Evolutionary conservation across 2,888 invertebrate genomes (phyloP).

Genomic region (Drosophila rellima): DNA sequence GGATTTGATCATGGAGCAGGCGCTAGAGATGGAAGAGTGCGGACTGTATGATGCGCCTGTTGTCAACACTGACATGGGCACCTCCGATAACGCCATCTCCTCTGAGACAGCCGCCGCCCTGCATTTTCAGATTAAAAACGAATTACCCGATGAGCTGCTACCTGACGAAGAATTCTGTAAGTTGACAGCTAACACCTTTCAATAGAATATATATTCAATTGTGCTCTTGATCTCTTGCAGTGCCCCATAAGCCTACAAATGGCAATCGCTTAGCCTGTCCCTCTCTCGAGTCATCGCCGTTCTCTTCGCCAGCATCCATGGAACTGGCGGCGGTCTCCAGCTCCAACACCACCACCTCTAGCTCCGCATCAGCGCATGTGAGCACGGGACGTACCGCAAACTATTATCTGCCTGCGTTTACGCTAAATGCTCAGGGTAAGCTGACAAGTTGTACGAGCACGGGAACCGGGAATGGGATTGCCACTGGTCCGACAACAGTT

Average conservation of each 20-base stretch:
- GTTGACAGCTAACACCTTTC: not conserved
- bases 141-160: slow-evolving; percentile 75
- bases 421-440: slow-evolving; percentile 71
- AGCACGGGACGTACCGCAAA: slow-evolving; percentile 52
- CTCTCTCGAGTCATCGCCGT: slow-evolving; percentile 84
- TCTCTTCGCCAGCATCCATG: slow-evolving; percentile 84
- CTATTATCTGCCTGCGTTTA: slow-evolving; percentile 72
- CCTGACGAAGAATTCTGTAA: slow-evolving; percentile 83
- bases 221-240: slow-evolving; percentile 53
- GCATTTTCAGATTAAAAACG: slow-evolving; percentile 83
- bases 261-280: slow-evolving; percentile 78
- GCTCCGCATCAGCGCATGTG: slow-evolving; percentile 34
- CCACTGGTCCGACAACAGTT: slow-evolving; percentile 50
- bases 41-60: slow-evolving; percentile 79
- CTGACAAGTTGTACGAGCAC: slow-evolving; percentile 44
- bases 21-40: slow-evolving; percentile 85
- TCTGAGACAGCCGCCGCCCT: slow-evolving; percentile 78
- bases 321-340: slow-evolving; percentile 72
- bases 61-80: slow-evolving; percentile 61
- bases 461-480: slow-evolving; percentile 9
- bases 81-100: slow-evolving; percentile 82
- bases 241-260: slow-evolving; percentile 66
- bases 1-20: slow-evolving; percentile 85
- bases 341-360: slow-evolving; percentile 27
- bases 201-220: not conserved